Base-by-base conservation (phyloP, 2,888 invertebrate species). In the Scaptomyza parva region DNA sequence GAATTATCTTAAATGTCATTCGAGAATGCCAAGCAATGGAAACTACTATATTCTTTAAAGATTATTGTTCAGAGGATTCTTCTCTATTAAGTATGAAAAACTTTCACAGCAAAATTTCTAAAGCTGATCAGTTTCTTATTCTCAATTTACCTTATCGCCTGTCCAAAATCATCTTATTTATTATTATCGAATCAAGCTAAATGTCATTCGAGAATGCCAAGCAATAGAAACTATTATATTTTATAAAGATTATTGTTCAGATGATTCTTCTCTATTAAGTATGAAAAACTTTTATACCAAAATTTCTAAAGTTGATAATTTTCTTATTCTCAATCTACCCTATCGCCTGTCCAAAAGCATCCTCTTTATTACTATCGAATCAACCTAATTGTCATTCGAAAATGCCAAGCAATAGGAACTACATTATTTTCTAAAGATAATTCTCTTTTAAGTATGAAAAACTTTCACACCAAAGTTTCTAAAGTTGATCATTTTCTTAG, bases 121-220 rank as follows among this genome's bases (percentile, higher is more conserved):
- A 18, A 26, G 26, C 7, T 11, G 7, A n/a, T n/a, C n/a, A n/a
- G n/a, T n/a, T n/a, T n/a, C n/a, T n/a, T n/a, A n/a, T n/a, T n/a
- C n/a, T n/a, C n/a, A n/a, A n/a, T n/a, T n/a, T n/a, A n/a, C 53
- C 70, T 60, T 40, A 65, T 76, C 53, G 54, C 45, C 28, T 39
- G 41, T n/a, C n/a, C n/a, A n/a, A n/a, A n/a, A n/a, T n/a, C n/a
- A n/a, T n/a, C n/a, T n/a, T n/a, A n/a, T n/a, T n/a, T n/a, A n/a
- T n/a, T n/a, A n/a, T n/a, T n/a, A n/a, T n/a, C 20, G n/a, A 26
- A 35, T 37, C 20, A 45, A 61, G 35, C 17, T 44, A 58, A 58
- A 44, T 45, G 45, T n/a, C 20, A 35, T 12, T 12, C 12, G 44
- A n/a, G 37, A 61, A 62, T 63, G 51, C 37, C n/a, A n/a, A 17